Base-by-base conservation (phyloP, 2,113 vertebrate species). In the Sclerurus mexicanus region DNA sequence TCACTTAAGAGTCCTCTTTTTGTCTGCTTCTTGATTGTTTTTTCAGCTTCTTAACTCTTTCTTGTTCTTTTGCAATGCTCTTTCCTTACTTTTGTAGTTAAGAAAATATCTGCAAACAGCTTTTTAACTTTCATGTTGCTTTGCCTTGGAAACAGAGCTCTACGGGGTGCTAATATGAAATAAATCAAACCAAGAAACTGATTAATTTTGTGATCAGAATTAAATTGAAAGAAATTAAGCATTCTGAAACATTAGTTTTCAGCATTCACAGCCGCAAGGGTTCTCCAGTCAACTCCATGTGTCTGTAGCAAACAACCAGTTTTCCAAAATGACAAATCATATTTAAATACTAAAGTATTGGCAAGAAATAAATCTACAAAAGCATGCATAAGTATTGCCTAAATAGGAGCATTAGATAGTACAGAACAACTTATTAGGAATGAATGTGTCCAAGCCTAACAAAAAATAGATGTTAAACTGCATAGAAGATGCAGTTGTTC, bases 111-210 rank as follows among this genome's bases (percentile, higher is more conserved):
- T 87, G 20, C 9, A 60, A 60, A 60, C 15, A 37, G 8, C 8
- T 35, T 69, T 77, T 37, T 71, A 92, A 84, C 30, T 78, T 86
- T 53, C 10, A 42, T 95, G 89, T 95, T 71, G 46, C 75, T 91
- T 96, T 80, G 81, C 64, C 67, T 90, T 95, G 40, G 50, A 95
- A 97, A 83, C 7, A 59, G 16, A 59, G 39, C 56, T 96, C 37
- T 49, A 71, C 7, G 59, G 11, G 33, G 42, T 83, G n/a, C 40
- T 90, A 92, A 76, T 53, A 71, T 76, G 55, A 96, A 96, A 86
- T 81, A 91, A 93, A 88, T 80, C 8, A 96, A 67, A 44, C 73
- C 22, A 94, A 62, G 31, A 92, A 77, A 67, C 24, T 60, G 31
- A 75, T 72, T 1, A 82, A 93, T 94, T 95, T 35, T 87, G 19